Evolutionary conservation across 1,140 invertebrate genomes (phyloP).

Genomic region (Drosophila ironensis): DNA sequence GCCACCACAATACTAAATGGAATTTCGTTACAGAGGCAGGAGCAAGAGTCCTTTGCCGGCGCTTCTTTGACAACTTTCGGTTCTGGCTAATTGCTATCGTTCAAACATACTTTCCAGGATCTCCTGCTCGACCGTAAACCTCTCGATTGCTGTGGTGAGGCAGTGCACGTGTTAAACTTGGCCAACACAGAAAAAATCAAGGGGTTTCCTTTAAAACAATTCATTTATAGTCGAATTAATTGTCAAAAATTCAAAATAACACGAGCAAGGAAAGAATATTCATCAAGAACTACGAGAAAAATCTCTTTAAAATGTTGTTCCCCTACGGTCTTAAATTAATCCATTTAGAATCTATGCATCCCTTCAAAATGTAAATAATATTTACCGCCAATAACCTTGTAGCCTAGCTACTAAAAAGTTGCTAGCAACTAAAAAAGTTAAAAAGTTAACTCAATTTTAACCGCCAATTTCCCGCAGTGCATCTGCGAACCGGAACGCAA

Average conservation of each 20-base stretch:
- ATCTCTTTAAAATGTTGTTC: too few species aligned
- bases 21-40: neutral
- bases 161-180: slow-evolving; percentile 58
- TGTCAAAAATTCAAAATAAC: too few species aligned
- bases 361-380: too few species aligned
- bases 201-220: too few species aligned
- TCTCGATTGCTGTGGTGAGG: slow-evolving; percentile 52
- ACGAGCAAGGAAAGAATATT: too few species aligned
- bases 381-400: neutral
- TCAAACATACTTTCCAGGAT: slow-evolving; percentile 26
- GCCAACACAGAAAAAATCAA: neutral
- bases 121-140: neutral
- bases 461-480: slow-evolving; percentile 22
- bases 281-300: neutral
- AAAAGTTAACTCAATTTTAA: too few species aligned
- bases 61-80: slow-evolving; percentile 31
- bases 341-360: too few species aligned
- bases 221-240: too few species aligned
- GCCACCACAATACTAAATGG: slow-evolving; percentile 22
- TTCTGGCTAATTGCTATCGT: slow-evolving; percentile 61
- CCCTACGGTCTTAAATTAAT: too few species aligned
- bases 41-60: neutral
- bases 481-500: slow-evolving; percentile 2
- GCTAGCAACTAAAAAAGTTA: too few species aligned
- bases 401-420: too few species aligned